Percentiles rank a stretch among this genome's conserved stretches.
Conservation (phyloP, 2,888 invertebrate species). For the Steromphala cineraria region DNA sequence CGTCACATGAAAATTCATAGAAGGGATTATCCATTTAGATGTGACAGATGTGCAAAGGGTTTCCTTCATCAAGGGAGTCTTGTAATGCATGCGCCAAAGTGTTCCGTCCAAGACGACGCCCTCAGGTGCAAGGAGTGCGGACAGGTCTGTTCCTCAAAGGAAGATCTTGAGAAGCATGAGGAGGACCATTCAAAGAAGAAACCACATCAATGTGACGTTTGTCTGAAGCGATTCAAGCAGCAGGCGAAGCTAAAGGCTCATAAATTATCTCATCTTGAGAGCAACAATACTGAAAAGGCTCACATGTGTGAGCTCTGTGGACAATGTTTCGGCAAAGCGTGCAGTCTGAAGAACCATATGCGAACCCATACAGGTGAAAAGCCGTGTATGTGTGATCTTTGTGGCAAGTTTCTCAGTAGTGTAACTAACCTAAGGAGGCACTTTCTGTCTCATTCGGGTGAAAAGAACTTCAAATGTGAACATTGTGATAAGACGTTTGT, state of each 20-base stretch:
- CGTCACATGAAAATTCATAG: conserved; percentile 12
- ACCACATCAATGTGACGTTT: conserved; percentile 18
- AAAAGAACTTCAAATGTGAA: conserved; percentile 12
- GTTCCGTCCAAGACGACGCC: neutral
- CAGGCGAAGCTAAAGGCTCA: neutral
- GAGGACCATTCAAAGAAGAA: neutral
- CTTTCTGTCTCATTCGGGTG: neutral
- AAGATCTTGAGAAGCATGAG: neutral
- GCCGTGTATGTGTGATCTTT: conserved; percentile 21
- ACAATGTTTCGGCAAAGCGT: neutral
- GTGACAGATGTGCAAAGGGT: neutral
- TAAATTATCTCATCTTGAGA: neutral
- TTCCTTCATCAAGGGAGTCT: neutral
- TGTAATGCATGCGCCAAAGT: neutral
- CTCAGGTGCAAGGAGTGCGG: conserved; percentile 9
- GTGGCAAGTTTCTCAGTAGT: conserved; percentile 2
- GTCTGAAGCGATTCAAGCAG: neutral
- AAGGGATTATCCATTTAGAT: neutral
- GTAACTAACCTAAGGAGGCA: neutral
- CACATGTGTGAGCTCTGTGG: conserved; percentile 16
- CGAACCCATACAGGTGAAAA: conserved; percentile 14
- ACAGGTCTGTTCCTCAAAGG: neutral
- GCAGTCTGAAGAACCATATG: neutral
- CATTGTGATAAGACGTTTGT: conserved; percentile 18
- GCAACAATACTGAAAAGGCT: neutral